These are phyloP conservation scores for Parascotia fuliginaria DNA, from an alignment of 2,888 invertebrate species.

Conservation along the genomic window DNA sequence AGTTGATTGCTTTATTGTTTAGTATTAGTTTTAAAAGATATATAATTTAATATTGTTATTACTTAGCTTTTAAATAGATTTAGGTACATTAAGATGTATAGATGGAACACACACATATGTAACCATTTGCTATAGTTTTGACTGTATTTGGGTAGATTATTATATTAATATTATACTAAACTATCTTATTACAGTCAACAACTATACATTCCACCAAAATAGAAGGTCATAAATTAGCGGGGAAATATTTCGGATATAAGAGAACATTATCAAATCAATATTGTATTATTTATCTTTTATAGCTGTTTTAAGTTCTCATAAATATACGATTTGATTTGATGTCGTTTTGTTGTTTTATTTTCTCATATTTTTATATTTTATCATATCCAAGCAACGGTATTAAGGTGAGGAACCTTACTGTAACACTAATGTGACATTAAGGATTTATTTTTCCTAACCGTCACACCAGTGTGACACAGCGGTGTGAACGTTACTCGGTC, in stretches of 20 bases:
- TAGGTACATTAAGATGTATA: constrained; percentile 28
- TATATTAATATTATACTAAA: neutral
- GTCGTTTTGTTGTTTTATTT: neutral
- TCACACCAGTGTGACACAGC: too few species aligned
- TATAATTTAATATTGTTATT: constrained; percentile 31
- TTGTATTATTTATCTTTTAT: constrained; percentile 12
- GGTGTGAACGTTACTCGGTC: too few species aligned
- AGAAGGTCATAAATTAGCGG: too few species aligned
- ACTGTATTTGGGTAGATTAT: neutral
- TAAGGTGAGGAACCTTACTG: too few species aligned
- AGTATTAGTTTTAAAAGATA: constrained; percentile 10
- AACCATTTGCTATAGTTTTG: constrained; percentile 1
- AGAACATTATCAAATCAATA: neutral
- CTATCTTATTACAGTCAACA: too few species aligned
- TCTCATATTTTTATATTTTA: too few species aligned
- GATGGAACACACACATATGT: constrained; percentile 8
- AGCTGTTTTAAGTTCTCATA: constrained; percentile 6
- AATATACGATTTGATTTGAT: neutral
- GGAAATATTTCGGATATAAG: too few species aligned
- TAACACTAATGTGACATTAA: too few species aligned
- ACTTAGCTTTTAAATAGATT: constrained; percentile 30
- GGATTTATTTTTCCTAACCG: too few species aligned
- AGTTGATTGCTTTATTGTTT: neutral
- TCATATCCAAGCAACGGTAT: too few species aligned
- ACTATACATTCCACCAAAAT: too few species aligned